Evolutionary conservation across 2,888 invertebrate genomes (phyloP).

Genomic region (Vannuccia rotundouncinata): DNA sequence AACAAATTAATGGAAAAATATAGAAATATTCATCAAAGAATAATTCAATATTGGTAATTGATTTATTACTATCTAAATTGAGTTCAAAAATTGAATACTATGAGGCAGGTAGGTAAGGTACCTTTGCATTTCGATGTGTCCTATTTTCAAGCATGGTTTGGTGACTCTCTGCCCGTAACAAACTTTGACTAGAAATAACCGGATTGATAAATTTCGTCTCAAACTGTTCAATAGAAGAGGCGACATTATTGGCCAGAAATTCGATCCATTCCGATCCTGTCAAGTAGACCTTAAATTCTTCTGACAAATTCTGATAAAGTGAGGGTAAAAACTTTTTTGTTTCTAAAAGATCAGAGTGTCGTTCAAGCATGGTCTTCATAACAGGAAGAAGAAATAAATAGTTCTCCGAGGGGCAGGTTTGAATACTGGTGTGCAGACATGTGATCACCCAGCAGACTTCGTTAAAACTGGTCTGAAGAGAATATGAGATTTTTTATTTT

Average conservation of each 20-base stretch:
- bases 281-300: conserved; percentile 62
- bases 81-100: no score
- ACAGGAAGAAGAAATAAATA: conserved; percentile 64
- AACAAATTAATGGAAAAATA: no score
- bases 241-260: background rate
- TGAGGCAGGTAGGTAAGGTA: no score
- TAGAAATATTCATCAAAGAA: no score
- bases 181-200: conserved; percentile 21
- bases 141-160: conserved; percentile 16
- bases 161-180: conserved; percentile 15
- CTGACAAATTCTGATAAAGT: conserved; percentile 59
- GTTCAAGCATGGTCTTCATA: conserved; percentile 63
- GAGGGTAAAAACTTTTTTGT: conserved; percentile 49
- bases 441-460: background rate
- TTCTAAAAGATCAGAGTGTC: conserved; percentile 54
- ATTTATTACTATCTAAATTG: no score
- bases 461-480: background rate
- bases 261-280: conserved; percentile 60
- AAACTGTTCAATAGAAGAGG: background rate
- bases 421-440: conserved; percentile 34
- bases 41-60: no score
- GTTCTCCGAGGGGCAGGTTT: conserved; percentile 50
- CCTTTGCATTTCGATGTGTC: background rate
- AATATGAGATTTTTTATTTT: no score
- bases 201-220: conserved; percentile 22